A percentile compares a stretch with the other conserved stretches of the same genome.
Conservation (phyloP, 2,888 invertebrate genomes). For the Lissocephala sabroskyi region DNA sequence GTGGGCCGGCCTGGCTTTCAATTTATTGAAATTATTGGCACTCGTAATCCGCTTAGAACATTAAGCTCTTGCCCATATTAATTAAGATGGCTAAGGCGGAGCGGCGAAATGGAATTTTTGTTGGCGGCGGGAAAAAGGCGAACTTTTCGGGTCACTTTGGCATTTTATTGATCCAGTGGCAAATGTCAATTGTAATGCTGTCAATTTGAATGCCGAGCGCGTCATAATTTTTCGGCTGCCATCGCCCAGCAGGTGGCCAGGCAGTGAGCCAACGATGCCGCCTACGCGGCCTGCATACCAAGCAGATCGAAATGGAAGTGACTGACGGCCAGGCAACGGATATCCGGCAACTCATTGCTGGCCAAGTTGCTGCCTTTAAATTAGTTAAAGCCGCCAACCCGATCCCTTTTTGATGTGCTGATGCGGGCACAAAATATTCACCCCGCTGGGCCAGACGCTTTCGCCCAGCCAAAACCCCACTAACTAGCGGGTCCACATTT, state of each 20-base stretch:
- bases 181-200: conserved; percentile 30
- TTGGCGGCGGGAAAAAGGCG: no score
- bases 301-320: conserved; percentile 21
- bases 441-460: no score
- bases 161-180: conserved; percentile 8
- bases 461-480: neutral
- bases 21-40: no score
- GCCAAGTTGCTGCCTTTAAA: neutral
- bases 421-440: conserved; percentile 19
- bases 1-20: no score
- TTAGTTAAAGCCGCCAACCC: neutral
- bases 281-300: conserved; percentile 40
- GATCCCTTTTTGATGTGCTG: no score
- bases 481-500: neutral
- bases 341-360: conserved; percentile 1
- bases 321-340: conserved; percentile 14
- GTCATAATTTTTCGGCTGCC: no score
- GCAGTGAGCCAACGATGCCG: neutral
- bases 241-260: no score
- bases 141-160: no score
- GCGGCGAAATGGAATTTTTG: no score
- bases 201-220: conserved; percentile 57
- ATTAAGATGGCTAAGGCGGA: conserved; percentile 31
- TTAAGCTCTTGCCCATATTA: conserved; percentile 44
- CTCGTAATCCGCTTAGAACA: conserved; percentile 1